Conservation (phyloP, 2,113 vertebrate species). For the Artemisiospiza belli region DNA sequence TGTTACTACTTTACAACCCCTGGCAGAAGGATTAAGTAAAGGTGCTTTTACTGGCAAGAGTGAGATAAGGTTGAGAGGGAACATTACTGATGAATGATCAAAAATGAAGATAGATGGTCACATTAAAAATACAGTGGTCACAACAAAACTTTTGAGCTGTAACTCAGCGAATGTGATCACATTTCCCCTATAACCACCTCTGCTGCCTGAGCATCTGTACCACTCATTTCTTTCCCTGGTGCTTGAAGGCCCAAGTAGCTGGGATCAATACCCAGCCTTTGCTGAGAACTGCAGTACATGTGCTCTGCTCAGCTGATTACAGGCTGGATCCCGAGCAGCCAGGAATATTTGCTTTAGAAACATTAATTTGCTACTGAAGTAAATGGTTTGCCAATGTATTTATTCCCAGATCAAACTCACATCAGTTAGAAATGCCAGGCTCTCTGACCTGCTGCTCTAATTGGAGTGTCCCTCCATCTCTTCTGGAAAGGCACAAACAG, state of each 20-base stretch:
- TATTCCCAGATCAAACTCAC: not conserved
- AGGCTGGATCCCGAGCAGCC: not conserved
- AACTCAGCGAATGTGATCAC: not conserved
- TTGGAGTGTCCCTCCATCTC: not conserved
- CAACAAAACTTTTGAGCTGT: not conserved
- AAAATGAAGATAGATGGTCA: not conserved
- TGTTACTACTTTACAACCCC: not conserved
- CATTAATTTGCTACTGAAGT: not conserved
- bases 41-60: conserved; percentile 6
- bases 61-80: not conserved
- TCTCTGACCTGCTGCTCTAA: not conserved
- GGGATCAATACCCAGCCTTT: not conserved
- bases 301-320: not conserved
- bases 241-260: not conserved
- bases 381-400: not conserved
- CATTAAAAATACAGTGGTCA: not conserved
- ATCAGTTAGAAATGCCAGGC: not conserved
- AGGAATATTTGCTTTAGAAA: not conserved
- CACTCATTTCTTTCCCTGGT: not conserved
- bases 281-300: not conserved
- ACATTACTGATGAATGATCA: rapidly evolving
- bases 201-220: not conserved
- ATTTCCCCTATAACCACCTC: not conserved
- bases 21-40: not conserved
- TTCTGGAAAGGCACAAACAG: not conserved